These are phyloP conservation scores for Drosophila infuscata DNA, from an alignment of 2,888 invertebrate genomes.

Conservation along the genomic window DNA sequence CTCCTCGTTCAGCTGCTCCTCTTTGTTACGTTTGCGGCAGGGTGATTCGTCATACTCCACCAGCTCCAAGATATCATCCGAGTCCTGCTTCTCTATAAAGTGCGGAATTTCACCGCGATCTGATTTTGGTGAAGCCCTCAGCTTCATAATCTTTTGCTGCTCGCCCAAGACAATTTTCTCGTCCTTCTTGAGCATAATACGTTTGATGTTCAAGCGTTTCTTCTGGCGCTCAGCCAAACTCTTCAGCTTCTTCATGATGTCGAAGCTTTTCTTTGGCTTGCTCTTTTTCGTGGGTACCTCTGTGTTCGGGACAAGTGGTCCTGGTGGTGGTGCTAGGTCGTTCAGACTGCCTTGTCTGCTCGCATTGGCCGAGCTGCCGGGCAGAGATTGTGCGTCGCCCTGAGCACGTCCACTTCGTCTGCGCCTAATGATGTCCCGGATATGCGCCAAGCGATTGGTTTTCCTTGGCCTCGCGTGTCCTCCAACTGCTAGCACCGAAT, in stretches of 20 bases:
- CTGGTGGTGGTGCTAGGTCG: conserved; percentile 77
- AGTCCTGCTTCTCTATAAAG: conserved; percentile 85
- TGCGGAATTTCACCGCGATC: conserved; percentile 85
- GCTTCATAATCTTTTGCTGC: conserved; percentile 87
- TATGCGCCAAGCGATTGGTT: conserved; percentile 78
- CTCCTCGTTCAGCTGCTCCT: conserved; percentile 49
- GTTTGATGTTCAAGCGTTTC: conserved; percentile 86
- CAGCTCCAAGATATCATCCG: conserved; percentile 85
- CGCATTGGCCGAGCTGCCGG: conserved; percentile 78
- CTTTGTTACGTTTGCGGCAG: conserved; percentile 81
- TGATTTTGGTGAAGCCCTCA: conserved; percentile 88
- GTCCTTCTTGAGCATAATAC: conserved; percentile 82
- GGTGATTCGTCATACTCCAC: conserved; percentile 85
- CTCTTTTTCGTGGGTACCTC: conserved; percentile 52
- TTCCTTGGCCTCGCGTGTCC: conserved; percentile 79
- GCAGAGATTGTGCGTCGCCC: conserved; percentile 83
- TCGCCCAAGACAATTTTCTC: conserved; percentile 86
- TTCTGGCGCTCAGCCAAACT: conserved; percentile 88
- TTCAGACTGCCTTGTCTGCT: conserved; percentile 78
- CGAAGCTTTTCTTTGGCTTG: conserved; percentile 85
- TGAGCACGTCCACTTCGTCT: conserved; percentile 79
- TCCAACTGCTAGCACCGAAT: conserved; percentile 82
- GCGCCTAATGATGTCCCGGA: conserved; percentile 87
- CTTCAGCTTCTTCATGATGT: conserved; percentile 88
- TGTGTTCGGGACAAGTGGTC: conserved; percentile 58